Percentiles rank a stretch among this genome's conserved stretches.
These are phyloP conservation scores for Caenorhabditis zanzibari DNA, from an alignment of 2,888 invertebrate genomes.

Conservation along the genomic window DNA sequence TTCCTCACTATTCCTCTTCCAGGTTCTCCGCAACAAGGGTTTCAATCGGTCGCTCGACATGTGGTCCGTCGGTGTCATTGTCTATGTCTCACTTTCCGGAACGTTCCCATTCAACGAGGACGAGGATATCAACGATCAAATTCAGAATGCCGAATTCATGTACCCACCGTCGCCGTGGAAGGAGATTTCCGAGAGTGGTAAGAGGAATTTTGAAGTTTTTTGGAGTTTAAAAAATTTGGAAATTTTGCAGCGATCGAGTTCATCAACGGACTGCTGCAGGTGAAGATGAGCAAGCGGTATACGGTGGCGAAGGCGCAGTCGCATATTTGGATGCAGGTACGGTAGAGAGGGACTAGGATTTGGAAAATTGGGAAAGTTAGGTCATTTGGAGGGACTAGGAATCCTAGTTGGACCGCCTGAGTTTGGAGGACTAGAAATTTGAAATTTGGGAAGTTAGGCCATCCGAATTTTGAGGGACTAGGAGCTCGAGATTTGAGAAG, in stretches of 20 bases:
- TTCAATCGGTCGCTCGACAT: conserved; percentile 99
- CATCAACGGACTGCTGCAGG: conserved; percentile 97
- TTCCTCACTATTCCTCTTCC: conserved; percentile 87
- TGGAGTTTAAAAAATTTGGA: background rate
- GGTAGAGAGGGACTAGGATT: background rate
- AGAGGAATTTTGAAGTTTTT: background rate
- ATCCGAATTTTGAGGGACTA: background rate
- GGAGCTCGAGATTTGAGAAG: too few species aligned
- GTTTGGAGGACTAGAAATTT: too few species aligned
- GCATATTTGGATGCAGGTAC: conserved; percentile 96
- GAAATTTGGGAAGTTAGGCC: too few species aligned
- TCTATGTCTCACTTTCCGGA: conserved; percentile 95
- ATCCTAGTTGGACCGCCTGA: too few species aligned
- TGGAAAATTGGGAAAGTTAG: background rate
- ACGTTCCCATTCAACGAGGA: conserved; percentile 99
- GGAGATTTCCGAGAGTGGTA: conserved; percentile 73
- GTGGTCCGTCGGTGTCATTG: conserved; percentile 99
- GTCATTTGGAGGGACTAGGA: too few species aligned
- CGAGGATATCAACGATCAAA: conserved; percentile 99
- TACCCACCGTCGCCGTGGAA: conserved; percentile 98
- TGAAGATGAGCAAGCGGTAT: conserved; percentile 85
- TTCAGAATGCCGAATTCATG: conserved; percentile 99
- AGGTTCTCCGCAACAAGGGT: conserved; percentile 97
- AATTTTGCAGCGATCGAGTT: conserved; percentile 94
- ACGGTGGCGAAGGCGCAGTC: conserved; percentile 91